A percentile compares a stretch with the other conserved stretches of the same genome.
Evolutionary conservation across 2,113 vertebrate genomes (phyloP).

Genomic region (Psittacus erithacus): DNA sequence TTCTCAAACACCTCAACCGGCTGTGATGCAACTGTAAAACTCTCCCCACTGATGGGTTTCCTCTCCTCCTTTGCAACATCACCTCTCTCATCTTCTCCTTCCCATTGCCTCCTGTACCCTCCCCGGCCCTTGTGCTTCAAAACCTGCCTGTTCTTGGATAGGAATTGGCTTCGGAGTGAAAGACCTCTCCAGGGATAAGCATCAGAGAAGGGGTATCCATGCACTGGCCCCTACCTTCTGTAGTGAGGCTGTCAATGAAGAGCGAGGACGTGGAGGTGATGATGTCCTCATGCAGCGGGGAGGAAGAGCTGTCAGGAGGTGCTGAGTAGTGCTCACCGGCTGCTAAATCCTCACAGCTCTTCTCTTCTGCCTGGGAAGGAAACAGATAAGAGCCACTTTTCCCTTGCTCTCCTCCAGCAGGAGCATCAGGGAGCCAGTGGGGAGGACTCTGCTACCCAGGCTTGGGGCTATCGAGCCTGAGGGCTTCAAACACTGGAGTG

Average conservation of each 20-base stretch:
- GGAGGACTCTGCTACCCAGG: neutral
- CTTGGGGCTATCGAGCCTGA: neutral
- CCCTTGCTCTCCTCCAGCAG: neutral
- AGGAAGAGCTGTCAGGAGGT: slow-evolving; percentile 35
- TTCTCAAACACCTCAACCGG: neutral
- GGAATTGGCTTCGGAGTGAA: rapidly evolving
- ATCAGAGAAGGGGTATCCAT: neutral
- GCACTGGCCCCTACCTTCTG: slow-evolving; percentile 77
- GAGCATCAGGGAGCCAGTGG: neutral
- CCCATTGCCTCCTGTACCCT: neutral
- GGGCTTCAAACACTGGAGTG: neutral
- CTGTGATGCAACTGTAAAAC: rapidly evolving
- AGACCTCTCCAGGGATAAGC: neutral
- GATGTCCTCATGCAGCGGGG: neutral
- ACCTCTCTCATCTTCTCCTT: neutral
- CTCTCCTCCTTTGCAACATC: rapidly evolving
- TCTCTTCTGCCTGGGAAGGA: slow-evolving; percentile 68
- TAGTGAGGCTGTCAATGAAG: slow-evolving; percentile 75
- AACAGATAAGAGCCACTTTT: rapidly evolving
- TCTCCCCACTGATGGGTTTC: neutral
- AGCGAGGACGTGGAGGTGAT: slow-evolving; percentile 67
- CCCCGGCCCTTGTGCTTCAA: neutral
- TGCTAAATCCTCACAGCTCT: slow-evolving; percentile 83
- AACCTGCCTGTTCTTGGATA: rapidly evolving
- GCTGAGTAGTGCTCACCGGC: slow-evolving; percentile 66